Percentiles rank a stretch among this genome's conserved stretches.
phyloP scores from a whole-genome alignment of 2,113 vertebrate genomes.

The Macheiramphus alcinus region DNA sequence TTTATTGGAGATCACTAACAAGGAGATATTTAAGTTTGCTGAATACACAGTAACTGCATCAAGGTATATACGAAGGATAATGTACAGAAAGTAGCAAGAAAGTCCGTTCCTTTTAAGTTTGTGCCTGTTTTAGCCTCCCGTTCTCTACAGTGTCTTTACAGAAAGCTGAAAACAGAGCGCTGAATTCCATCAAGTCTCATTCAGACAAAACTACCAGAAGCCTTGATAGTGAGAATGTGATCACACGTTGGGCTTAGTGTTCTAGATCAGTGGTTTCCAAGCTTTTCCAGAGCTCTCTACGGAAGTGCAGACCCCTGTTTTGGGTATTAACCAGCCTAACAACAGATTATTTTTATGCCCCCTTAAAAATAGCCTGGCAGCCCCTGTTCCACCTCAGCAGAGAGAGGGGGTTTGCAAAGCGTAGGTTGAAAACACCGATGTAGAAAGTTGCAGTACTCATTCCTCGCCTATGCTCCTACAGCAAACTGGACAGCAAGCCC shows the following conservation, averaged over 20 bases:
- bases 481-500: not conserved
- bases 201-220: not conserved
- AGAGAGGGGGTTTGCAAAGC: not conserved
- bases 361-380: not conserved
- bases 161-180: not conserved
- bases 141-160: not conserved
- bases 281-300: not conserved
- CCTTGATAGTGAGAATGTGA: not conserved
- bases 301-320: not conserved
- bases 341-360: not conserved
- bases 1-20: slow-evolving; percentile 1
- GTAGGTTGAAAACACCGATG: not conserved
- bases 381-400: not conserved
- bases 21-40: slow-evolving; percentile 5
- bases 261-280: not conserved
- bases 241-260: not conserved
- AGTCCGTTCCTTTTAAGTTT: not conserved
- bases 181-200: not conserved
- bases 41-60: not conserved
- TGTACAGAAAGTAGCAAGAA: not conserved
- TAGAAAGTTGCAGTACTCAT: not conserved
- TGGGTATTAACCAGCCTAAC: not conserved
- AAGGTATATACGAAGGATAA: not conserved
- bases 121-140: not conserved
- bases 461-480: not conserved